Base-by-base conservation (phyloP, 2,113 vertebrate genomes). In the Zosterops borbonicus region DNA sequence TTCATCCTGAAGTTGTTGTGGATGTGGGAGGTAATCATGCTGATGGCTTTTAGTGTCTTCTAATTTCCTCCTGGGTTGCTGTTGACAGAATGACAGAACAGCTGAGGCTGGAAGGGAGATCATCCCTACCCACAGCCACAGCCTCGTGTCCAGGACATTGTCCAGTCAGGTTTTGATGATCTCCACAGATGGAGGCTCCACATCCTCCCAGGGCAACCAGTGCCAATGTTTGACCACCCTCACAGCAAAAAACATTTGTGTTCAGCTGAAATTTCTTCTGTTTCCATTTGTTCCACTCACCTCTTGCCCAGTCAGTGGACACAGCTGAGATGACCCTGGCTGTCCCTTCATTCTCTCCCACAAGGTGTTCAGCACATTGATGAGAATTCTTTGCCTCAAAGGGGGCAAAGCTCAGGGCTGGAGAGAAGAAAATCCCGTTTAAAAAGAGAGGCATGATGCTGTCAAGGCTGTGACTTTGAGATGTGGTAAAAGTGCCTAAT, bases 281-380 rank as follows among this genome's bases (percentile, higher is more conserved):
- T 55, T 81, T 39, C 56, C 19, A 0, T 55, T 83, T 80, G 33
- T 46, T 63, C 25, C 7, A 0, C 0, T 83, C 46, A n/a, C 12
- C 21, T 52, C 33, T 42, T 70, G 27, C 37, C n/a, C 52, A 33
- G 42, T 27, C 37, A 47, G 46, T 7, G 35, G 55, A 11, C 39
- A 9, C 4, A 13, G n/a, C 42, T 76, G 71, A 58, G n/a, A 3
- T 25, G 27, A 58, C 9, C 14, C 39, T 68, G 86, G 49, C 63
- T 81, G 8, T 7, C 14, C 59, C 49, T 37, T 60, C 17, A 2
- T 55, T 69, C 41, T 17, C 35, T 85, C 46, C 42, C 52, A 37
- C 17, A 17, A 21, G 20, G 14, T 59, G 62, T 67, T 90, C n/a
- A 49, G 25, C 24, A 13, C 33, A 3, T 35, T 14, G 25, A 8